A percentile compares a stretch with the other conserved stretches of the same genome.
Evolutionary conservation across 2,113 vertebrate species (phyloP).

Genomic region (Gopherus evgoodei): DNA sequence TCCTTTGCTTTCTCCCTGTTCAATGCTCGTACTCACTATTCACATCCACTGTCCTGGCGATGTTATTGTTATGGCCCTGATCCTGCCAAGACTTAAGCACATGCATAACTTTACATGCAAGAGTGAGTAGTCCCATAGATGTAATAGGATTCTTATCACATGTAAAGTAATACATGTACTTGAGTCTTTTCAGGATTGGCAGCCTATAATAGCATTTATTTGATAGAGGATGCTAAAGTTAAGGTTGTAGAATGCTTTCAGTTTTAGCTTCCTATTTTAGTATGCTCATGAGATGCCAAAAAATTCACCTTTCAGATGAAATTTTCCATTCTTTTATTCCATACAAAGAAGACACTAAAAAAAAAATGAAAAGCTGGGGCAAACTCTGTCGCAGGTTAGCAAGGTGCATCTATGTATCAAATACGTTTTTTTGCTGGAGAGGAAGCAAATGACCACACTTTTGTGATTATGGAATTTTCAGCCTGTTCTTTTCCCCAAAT

Average conservation of each 20-base stretch:
- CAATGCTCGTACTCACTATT: background rate
- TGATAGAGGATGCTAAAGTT: background rate
- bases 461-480: background rate
- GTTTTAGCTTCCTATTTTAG: background rate
- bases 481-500: background rate
- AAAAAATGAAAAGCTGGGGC: background rate
- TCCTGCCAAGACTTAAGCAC: constrained; percentile 52
- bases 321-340: background rate
- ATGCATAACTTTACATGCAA: background rate
- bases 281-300: background rate
- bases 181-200: background rate
- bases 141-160: background rate
- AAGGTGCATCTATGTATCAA: background rate
- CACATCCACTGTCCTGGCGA: background rate
- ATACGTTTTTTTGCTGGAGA: background rate
- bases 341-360: background rate
- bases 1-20: constrained; percentile 28
- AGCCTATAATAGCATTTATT: background rate
- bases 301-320: constrained; percentile 31
- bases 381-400: background rate
- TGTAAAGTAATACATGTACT: background rate
- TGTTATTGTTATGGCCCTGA: fast-evolving
- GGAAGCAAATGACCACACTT: background rate
- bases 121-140: constrained; percentile 9
- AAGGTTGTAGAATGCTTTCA: background rate